A percentile compares a stretch with the other conserved stretches of the same genome.
phyloP scores from a whole-genome alignment of 2,113 vertebrate species.

The Baryphthengus martii region DNA sequence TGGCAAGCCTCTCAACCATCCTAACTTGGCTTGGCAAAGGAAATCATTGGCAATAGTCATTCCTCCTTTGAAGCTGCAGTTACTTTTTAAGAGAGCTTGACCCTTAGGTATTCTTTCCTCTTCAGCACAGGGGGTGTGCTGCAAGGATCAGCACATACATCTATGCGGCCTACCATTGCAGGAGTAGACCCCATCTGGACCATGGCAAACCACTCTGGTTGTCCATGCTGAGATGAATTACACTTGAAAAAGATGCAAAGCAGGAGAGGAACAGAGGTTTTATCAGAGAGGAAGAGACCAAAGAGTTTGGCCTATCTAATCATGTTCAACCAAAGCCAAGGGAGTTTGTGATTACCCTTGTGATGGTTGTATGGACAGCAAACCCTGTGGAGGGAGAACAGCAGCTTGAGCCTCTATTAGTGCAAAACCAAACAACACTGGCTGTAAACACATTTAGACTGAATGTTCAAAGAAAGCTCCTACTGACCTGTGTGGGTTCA shows the following conservation, averaged over 20 bases:
- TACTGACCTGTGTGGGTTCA: neutral
- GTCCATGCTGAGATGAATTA: neutral
- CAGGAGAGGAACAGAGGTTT: neutral
- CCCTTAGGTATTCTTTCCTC: neutral
- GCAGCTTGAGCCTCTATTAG: neutral
- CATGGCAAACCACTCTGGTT: neutral
- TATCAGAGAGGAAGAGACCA: neutral
- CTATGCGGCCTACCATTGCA: neutral
- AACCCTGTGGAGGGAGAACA: neutral
- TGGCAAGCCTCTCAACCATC: neutral
- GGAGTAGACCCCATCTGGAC: neutral
- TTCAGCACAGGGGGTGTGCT: neutral
- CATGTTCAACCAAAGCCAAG: neutral
- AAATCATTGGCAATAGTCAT: fast-evolving
- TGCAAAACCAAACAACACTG: neutral
- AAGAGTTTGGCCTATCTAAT: neutral
- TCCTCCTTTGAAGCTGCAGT: neutral
- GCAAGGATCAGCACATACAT: neutral
- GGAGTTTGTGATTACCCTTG: neutral
- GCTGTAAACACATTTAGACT: neutral
- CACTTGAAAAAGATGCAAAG: neutral
- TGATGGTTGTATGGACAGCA: neutral
- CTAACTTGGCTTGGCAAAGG: neutral
- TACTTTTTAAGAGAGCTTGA: neutral
- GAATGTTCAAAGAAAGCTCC: neutral